Evolutionary conservation across 2,113 vertebrate genomes (phyloP), one percentile per base, ranked within the genome.

Genomic region (Furnarius figulus): DNA sequence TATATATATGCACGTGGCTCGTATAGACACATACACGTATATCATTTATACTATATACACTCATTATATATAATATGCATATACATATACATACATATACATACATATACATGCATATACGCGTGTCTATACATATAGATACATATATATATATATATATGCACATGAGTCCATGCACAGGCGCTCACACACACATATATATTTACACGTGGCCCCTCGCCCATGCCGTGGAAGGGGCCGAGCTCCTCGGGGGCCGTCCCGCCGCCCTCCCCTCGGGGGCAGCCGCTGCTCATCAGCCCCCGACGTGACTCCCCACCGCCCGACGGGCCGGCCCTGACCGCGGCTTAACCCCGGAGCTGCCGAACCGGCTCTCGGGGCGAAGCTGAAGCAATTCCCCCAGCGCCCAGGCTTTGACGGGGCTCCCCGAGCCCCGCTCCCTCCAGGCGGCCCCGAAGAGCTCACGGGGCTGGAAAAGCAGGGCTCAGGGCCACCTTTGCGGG

Each of bases 31-130:
- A 30, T 8, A 3, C 14, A 3, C 5, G 2, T 20, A 10, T 28
- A 30, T 30, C 16, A 0, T 42, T 40, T 13, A 5, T 3, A 2
- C 5, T 6, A 2, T 1, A 16, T 7, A 2, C 14, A 8, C 1
- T 39, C 42, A 25, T 31, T 21, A 21, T 0, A 2, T 3, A 2
- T 9, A 3, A 24, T n/a, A 30, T n/a, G 50, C 15, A 28, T 23
- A 31, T 17, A 40, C 23, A n/a, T n/a, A n/a, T n/a, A n/a, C n/a
- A n/a, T n/a, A n/a, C n/a, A n/a, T n/a, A n/a, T n/a, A n/a, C 24
- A 15, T 8, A 7, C 5, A 14, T 8, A 24, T 28, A 12, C 31
- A 15, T 8, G n/a, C n/a, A n/a, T n/a, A n/a, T n/a, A n/a, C n/a
- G n/a, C n/a, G n/a, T n/a, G n/a, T n/a, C n/a, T n/a, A n/a, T n/a